These are phyloP conservation scores for Stenodema calcarata DNA, from an alignment of 2,888 invertebrate species.

Conservation along the genomic window DNA sequence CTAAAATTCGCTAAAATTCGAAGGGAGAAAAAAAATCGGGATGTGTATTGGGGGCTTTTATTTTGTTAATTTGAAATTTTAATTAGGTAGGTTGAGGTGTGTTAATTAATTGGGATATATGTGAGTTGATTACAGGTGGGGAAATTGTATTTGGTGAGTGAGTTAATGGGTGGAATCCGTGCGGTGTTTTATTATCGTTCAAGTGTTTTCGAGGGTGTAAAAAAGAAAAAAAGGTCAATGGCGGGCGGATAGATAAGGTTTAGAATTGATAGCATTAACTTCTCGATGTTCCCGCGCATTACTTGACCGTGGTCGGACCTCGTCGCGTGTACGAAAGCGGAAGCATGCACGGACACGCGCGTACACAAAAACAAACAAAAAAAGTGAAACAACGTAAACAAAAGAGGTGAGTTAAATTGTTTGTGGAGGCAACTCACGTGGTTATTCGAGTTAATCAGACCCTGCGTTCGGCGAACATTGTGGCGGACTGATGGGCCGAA, in stretches of 20 bases:
- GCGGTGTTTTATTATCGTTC: neutral
- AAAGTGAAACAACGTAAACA: neutral
- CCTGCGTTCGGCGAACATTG: slow-evolving; percentile 28
- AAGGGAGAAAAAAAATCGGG: too few relatives aligned
- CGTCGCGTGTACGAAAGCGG: neutral
- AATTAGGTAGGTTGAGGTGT: neutral
- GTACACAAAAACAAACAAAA: too few relatives aligned
- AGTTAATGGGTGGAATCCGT: neutral
- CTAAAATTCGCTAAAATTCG: too few relatives aligned
- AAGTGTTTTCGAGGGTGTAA: neutral
- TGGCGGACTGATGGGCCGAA: slow-evolving; percentile 36
- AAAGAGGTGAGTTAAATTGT: neutral
- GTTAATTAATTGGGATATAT: neutral
- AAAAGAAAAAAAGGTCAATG: neutral
- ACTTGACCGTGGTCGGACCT: neutral
- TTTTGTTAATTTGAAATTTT: too few relatives aligned
- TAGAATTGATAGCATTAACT: neutral
- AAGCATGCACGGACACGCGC: neutral
- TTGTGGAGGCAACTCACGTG: slow-evolving; percentile 30
- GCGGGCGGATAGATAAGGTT: neutral
- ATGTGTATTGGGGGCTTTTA: too few relatives aligned
- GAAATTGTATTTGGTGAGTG: neutral
- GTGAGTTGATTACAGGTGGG: neutral
- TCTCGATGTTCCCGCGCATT: neutral
- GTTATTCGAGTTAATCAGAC: slow-evolving; percentile 21